phyloP scores from a whole-genome alignment of 2,888 invertebrate species.

The Anodontia alba region DNA sequence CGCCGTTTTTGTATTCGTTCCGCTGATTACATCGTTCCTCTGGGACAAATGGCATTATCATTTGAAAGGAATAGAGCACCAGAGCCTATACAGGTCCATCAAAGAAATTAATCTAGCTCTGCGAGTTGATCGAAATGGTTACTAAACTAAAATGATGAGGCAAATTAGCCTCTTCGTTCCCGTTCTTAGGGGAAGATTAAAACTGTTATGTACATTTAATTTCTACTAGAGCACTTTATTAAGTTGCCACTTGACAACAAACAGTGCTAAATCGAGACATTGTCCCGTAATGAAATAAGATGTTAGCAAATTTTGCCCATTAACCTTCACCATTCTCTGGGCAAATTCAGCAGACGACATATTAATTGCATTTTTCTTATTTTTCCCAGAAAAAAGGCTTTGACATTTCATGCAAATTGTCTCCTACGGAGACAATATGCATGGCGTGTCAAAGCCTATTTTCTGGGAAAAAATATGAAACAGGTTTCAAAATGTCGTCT shows the following conservation, averaged over 20 bases:
- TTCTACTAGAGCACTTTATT: conserved; percentile 46
- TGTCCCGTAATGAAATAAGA: conserved; percentile 18
- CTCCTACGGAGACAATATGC: too few species aligned
- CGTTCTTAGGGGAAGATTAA: conserved; percentile 54
- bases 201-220: conserved; percentile 63
- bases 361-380: too few species aligned
- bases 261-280: conserved; percentile 19
- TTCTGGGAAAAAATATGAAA: too few species aligned
- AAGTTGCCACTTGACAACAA: conserved; percentile 14
- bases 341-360: too few species aligned
- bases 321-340: too few species aligned
- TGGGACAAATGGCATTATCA: conserved; percentile 60
- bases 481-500: too few species aligned
- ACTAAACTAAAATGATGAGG: conserved; percentile 57
- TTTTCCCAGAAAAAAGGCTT: too few species aligned
- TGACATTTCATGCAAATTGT: too few species aligned
- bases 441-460: too few species aligned
- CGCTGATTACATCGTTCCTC: conserved; percentile 60
- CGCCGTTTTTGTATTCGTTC: conserved; percentile 58
- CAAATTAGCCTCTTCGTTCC: conserved; percentile 51
- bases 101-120: conserved; percentile 60
- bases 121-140: conserved; percentile 59
- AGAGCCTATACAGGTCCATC: conserved; percentile 43
- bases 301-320: conserved; percentile 15
- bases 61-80: conserved; percentile 57